Percentiles rank a stretch among this genome's conserved stretches.
Evolutionary conservation across 2,888 invertebrate genomes (phyloP).

Genomic region (Pterostichus madidus): DNA sequence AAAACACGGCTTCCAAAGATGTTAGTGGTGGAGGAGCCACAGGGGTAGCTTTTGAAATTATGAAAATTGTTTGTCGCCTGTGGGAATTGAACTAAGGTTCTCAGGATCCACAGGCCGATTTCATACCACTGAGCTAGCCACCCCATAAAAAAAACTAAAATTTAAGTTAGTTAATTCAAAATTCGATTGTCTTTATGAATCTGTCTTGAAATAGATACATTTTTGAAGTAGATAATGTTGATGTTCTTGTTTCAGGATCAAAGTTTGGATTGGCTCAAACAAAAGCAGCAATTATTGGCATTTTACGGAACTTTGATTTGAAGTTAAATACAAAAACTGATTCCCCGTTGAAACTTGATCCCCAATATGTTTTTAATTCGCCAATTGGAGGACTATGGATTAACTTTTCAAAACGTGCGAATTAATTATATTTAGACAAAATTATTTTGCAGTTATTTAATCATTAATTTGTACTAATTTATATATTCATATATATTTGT

Average conservation of each 20-base stretch:
- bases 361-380: conserved; percentile 71
- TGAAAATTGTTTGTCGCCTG: too few relatives aligned
- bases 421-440: conserved; percentile 8
- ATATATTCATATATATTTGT: background rate
- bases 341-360: conserved; percentile 71
- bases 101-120: too few relatives aligned
- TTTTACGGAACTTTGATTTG: conserved; percentile 74
- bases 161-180: too few relatives aligned
- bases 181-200: too few relatives aligned
- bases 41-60: too few relatives aligned
- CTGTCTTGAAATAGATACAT: too few relatives aligned
- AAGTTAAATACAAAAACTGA: conserved; percentile 72
- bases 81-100: too few relatives aligned
- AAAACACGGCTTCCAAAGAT: too few relatives aligned
- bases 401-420: conserved; percentile 44
- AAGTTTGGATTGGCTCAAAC: conserved; percentile 74
- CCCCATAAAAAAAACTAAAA: too few relatives aligned
- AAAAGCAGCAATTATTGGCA: conserved; percentile 73
- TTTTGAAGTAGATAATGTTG: conserved; percentile 46
- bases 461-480: background rate
- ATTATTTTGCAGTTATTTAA: background rate
- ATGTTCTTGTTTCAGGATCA: conserved; percentile 72
- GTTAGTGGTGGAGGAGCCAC: too few relatives aligned
- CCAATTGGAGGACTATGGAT: conserved; percentile 63
- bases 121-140: too few relatives aligned